Base-by-base conservation (phyloP, 2,113 vertebrate species). In the Ictalurus furcatus region DNA sequence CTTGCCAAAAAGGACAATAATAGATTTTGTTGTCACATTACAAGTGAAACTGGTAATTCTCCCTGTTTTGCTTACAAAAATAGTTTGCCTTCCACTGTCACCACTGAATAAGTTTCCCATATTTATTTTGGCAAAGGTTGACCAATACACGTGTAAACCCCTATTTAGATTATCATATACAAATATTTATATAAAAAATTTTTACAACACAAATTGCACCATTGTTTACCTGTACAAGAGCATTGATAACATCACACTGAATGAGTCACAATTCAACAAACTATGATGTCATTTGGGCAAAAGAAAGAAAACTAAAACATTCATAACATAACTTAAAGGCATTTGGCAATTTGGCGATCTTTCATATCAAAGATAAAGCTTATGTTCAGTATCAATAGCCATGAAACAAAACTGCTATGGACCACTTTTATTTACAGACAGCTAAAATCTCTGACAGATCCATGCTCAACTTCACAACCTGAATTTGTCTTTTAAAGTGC, bases 391-490 rank as follows among this genome's bases (percentile, higher is more conserved):
- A 94, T 93, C 94, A 90, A 89, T 90, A 91, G 91, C 86, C 90
- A 86, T 89, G 71, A 90, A 94, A 93, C 92, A 93, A 93, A 96
- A 93, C 93, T 94, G 96, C 96, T 96, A 96, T 97, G 96, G 84
- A 97, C 97, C 97, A 97, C 96, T 97, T 98, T 98, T 99, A 99
- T 99, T 99, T 98, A 98, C 98, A 98, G 97, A 98, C 98, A 98
- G 97, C 97, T 98, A 97, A 98, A 98, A 98, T 97, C 97, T 98
- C 97, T 97, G 97, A 99, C 97, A 97, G 96, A 96, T 94, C 96
- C 97, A 97, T 97, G 97, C 97, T 97, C 95, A 96, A 96, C 95
- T 96, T 95, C 95, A 98, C 97, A 95, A 96, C 93, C 94, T 94
- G 94, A 92, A 97, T 96, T 97, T 98, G 97, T 97, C 97, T 96